These are phyloP conservation scores for Drosophila hamatofila DNA, from an alignment of 2,888 invertebrate genomes.

Conservation along the genomic window DNA sequence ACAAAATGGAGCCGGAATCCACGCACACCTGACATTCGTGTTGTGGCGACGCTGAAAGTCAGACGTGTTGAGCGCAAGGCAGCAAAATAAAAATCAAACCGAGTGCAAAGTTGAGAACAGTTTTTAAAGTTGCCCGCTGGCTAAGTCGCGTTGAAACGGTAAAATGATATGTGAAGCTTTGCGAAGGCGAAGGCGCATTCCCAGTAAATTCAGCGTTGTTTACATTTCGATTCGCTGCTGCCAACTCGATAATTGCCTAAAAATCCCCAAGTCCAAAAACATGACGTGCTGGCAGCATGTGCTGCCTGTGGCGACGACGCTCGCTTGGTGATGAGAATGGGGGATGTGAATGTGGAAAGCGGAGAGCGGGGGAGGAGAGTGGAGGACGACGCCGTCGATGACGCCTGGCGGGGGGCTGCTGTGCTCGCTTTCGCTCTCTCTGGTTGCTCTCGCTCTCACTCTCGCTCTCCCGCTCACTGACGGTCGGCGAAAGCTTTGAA, in stretches of 20 bases:
- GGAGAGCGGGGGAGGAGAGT: not conserved
- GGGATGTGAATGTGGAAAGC: not conserved
- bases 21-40: conserved; percentile 83
- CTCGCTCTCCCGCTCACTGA: not conserved
- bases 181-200: conserved; percentile 4
- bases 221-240: conserved; percentile 23
- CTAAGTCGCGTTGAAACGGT: conserved; percentile 51
- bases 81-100: conserved; percentile 41
- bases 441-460: not conserved
- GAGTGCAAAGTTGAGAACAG: conserved; percentile 62
- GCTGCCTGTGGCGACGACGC: conserved; percentile 60
- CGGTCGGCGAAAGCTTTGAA: conserved; percentile 45
- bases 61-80: conserved; percentile 77
- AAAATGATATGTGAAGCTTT: conserved; percentile 29
- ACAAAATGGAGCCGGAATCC: conserved; percentile 72
- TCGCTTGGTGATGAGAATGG: conserved; percentile 15
- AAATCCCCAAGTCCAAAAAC: conserved; percentile 28
- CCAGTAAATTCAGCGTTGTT: conserved; percentile 34
- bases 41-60: conserved; percentile 81
- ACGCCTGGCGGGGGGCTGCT: conserved; percentile 21
- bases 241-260: conserved; percentile 39
- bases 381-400: conserved; percentile 9
- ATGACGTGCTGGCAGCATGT: conserved; percentile 64
- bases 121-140: conserved; percentile 55
- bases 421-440: conserved; percentile 32